Base-by-base conservation (phyloP, 2,797 vertebrate genomes). In the Chaetophractus vellerosus region DNA sequence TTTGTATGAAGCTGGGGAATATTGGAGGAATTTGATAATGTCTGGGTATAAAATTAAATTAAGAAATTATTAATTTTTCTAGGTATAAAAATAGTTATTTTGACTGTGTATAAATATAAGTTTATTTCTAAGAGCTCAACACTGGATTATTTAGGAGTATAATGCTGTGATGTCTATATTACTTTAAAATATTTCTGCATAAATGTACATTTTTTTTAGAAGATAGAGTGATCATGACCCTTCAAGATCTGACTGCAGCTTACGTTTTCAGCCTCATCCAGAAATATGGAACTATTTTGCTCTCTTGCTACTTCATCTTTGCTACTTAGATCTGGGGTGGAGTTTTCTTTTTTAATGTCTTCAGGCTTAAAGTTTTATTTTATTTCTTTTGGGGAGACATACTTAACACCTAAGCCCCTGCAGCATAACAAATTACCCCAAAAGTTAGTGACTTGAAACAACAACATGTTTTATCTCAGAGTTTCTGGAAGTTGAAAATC, bases 101-200 rank as follows among this genome's bases (percentile, higher is more conserved):
- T 59, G 48, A 31, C 31, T 90, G 23, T 59, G 2, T 23, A 45
- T 52, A 2, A 83, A 80, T 93, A 50, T 50, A 33, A n/a, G 9
- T 72, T 88, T 52, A 28, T 21, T 76, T 94, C 48, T 79, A 79
- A 91, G 16, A 88, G 59, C 59, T 59, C 28, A 81, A 79, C 38
- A 52, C 2, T 57, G 31, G 83, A 52, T 6, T 78, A 93, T 57
- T 68, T 69, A 48, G 33, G 9, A 16, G 1, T 38, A 0, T 72
- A 50, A 6, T 68, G 9, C 38, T 38, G 38, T 63, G 28, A 74
- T 74, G 2, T 31, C 6, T 74, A 11, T 14, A 87, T 38, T 76
- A 14, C 19, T 82, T 90, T 68, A 55, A 82, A 84, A 74, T 86
- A 83, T 9, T 45, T 89, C 14, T n/a, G 19, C 19, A 88, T 31